Percentiles rank a stretch among this genome's conserved stretches.
Conservation (phyloP, 2,888 invertebrate genomes). For the Gnatocerus cornutus region DNA sequence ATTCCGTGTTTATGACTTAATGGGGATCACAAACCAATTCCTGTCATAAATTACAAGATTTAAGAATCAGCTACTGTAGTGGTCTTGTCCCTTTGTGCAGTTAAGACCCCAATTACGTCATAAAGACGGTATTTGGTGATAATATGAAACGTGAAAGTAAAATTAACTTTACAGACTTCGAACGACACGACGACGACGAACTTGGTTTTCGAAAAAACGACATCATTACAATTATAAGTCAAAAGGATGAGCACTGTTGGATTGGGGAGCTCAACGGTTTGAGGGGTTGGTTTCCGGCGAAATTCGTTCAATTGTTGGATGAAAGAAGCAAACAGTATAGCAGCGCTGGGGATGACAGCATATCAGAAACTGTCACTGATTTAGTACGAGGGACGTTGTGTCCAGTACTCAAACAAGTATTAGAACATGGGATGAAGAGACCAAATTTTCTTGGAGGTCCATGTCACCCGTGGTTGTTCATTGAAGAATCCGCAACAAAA, state of each 20-base stretch:
- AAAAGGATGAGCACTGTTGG: constrained; percentile 99
- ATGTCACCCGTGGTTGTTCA: constrained; percentile 99
- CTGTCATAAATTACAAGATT: too few species aligned
- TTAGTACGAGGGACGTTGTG: constrained; percentile 95
- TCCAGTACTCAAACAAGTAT: constrained; percentile 93
- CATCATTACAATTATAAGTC: constrained; percentile 97
- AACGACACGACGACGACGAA: constrained; percentile 98
- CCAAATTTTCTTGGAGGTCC: constrained; percentile 92
- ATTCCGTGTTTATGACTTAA: too few species aligned
- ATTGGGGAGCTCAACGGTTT: constrained; percentile 97
- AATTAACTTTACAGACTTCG: too few species aligned
- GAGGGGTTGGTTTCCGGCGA: constrained; percentile 97
- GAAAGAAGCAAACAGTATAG: constrained; percentile 95
- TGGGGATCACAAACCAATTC: too few species aligned
- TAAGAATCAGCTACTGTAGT: too few species aligned
- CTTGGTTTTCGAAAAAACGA: constrained; percentile 98
- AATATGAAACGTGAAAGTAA: too few species aligned
- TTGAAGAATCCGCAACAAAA: constrained; percentile 96
- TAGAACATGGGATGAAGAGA: constrained; percentile 95
- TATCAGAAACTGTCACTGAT: constrained; percentile 97
- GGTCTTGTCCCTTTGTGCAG: too few species aligned
- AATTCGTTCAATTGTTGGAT: constrained; percentile 96
- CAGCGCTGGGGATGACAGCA: constrained; percentile 96
- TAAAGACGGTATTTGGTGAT: too few species aligned
- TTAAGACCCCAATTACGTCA: too few species aligned